A percentile compares a stretch with the other conserved stretches of the same genome.
These are phyloP conservation scores for Andricus curvator DNA, from an alignment of 2,888 invertebrate species.

Conservation along the genomic window DNA sequence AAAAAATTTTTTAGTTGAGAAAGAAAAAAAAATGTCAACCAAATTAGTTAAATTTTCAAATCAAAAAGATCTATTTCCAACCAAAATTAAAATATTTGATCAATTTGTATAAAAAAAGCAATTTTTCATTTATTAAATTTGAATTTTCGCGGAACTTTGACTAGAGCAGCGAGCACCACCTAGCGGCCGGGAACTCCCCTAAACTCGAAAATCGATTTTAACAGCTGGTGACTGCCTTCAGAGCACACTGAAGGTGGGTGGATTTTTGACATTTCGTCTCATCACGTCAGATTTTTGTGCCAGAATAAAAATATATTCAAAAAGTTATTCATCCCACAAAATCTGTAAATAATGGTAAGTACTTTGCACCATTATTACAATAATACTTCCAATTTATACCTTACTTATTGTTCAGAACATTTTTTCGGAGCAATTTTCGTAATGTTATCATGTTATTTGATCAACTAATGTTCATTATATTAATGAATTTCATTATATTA, in stretches of 20 bases:
- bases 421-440: background rate
- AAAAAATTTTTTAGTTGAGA: too few species aligned
- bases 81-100: too few species aligned
- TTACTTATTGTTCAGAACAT: background rate
- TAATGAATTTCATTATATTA: too few species aligned
- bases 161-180: too few species aligned
- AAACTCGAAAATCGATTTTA: constrained; percentile 10
- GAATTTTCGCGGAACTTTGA: too few species aligned
- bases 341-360: constrained; percentile 32
- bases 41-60: too few species aligned
- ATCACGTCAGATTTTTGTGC: background rate
- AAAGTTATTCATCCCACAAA: background rate
- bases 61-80: too few species aligned
- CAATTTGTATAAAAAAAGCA: too few species aligned
- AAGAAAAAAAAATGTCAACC: too few species aligned
- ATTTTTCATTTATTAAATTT: too few species aligned
- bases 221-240: constrained; percentile 20
- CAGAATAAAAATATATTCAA: background rate
- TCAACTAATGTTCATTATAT: background rate
- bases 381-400: background rate
- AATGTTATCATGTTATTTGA: background rate
- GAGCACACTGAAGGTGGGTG: constrained; percentile 17
- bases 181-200: too few species aligned
- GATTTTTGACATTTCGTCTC: constrained; percentile 27
- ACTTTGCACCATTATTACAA: background rate